phyloP scores from a whole-genome alignment of 2,797 vertebrate species.

The Tarsius wallacei region DNA sequence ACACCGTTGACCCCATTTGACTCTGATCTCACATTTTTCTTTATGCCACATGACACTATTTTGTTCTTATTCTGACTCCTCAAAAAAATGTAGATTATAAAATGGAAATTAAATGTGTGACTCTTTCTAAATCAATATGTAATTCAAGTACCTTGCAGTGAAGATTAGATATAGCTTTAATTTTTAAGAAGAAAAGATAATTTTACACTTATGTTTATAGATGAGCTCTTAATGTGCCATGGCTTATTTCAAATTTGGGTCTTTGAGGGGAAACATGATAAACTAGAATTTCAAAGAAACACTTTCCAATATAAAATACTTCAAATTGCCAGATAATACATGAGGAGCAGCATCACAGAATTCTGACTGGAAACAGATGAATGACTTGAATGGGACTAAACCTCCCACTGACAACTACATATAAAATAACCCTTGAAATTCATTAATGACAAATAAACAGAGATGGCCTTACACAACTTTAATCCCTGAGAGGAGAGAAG shows the following conservation, averaged over 20 bases:
- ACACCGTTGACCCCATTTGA: neutral
- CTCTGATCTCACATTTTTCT: neutral
- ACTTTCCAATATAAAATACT: neutral
- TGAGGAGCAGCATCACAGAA: neutral
- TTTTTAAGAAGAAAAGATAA: neutral
- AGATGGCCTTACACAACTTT: neutral
- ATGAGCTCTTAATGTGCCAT: neutral
- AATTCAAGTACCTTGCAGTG: neutral
- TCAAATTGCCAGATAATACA: neutral
- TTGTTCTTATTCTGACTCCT: neutral
- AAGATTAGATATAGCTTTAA: neutral
- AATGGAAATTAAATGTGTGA: neutral
- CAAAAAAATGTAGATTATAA: neutral
- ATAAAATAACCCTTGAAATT: neutral
- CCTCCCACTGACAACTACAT: neutral
- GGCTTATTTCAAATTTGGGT: neutral
- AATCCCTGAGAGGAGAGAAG: neutral
- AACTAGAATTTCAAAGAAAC: constrained; percentile 15
- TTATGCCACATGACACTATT: neutral
- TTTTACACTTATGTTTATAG: neutral
- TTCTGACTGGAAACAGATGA: neutral
- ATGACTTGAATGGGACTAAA: neutral
- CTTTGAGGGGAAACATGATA: neutral
- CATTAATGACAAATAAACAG: neutral
- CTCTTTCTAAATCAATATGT: neutral